Evolutionary conservation across 2,797 vertebrate genomes (phyloP).

Genomic region (Mormyrops boulengeri): DNA sequence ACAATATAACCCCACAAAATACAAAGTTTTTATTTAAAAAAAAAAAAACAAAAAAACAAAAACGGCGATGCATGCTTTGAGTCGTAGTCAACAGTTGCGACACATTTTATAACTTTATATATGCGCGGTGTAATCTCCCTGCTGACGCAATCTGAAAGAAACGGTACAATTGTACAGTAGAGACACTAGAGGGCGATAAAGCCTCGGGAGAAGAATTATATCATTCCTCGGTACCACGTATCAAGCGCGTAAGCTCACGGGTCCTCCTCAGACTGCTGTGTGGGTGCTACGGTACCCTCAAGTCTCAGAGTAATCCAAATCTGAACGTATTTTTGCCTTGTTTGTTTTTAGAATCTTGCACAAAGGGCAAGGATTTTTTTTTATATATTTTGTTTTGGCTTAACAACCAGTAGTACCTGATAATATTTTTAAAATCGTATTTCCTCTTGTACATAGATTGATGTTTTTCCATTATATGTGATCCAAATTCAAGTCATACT

Average conservation of each 20-base stretch:
- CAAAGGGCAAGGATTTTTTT: neutral
- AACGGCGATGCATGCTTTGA: neutral
- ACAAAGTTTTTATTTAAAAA: neutral
- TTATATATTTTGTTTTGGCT: neutral
- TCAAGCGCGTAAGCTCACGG: neutral
- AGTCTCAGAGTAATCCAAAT: neutral
- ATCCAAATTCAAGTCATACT: neutral
- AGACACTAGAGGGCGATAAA: constrained; percentile 11
- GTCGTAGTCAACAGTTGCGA: neutral
- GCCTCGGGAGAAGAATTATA: neutral
- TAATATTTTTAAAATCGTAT: neutral
- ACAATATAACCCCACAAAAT: neutral
- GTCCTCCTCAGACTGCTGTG: neutral
- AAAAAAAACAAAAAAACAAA: neutral
- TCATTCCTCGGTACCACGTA: neutral
- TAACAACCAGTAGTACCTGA: neutral
- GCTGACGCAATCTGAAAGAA: neutral
- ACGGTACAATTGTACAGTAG: neutral
- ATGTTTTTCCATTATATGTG: neutral
- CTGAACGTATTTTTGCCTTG: neutral
- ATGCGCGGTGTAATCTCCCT: no score
- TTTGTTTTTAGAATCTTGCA: neutral
- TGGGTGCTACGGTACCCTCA: neutral
- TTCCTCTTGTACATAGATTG: neutral
- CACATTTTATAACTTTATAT: neutral